Conservation (phyloP, 2,797 vertebrate species). For the Linurgus olivaceus region DNA sequence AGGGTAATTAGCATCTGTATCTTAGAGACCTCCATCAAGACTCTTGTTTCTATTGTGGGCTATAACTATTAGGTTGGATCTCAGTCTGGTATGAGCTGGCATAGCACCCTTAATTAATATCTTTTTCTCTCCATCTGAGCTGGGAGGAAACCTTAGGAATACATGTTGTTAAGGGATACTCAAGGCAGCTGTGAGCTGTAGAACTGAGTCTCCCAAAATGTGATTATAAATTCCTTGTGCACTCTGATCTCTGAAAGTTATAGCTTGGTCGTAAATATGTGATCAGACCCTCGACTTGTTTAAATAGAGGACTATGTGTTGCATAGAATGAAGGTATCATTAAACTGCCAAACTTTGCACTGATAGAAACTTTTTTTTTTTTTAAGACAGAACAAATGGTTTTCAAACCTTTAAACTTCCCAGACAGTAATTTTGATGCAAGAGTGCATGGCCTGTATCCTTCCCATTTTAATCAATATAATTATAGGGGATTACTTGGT, state of each 20-base stretch:
- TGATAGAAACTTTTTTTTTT: neutral
- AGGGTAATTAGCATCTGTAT: constrained; percentile 15
- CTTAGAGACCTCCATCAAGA: constrained; percentile 11
- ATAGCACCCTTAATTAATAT: constrained; percentile 31
- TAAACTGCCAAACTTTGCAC: neutral
- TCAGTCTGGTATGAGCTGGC: neutral
- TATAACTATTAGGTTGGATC: constrained; percentile 4
- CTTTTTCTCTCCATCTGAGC: neutral
- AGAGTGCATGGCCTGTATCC: neutral
- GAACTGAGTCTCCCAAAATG: neutral
- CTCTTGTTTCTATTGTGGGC: constrained; percentile 26
- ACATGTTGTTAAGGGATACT: constrained; percentile 23
- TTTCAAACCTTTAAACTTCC: neutral
- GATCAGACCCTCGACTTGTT: neutral
- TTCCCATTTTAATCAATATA: neutral
- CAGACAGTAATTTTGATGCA: neutral
- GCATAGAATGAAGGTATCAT: neutral
- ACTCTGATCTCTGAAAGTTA: constrained; percentile 7
- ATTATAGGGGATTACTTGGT: neutral
- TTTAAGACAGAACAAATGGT: neutral
- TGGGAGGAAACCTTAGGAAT: constrained; percentile 22
- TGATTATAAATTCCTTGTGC: neutral
- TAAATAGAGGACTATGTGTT: neutral
- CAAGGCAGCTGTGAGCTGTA: neutral
- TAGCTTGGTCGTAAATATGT: neutral